These are phyloP conservation scores for Trissonchulus latispiculum DNA, from an alignment of 2,888 invertebrate genomes.

Conservation along the genomic window DNA sequence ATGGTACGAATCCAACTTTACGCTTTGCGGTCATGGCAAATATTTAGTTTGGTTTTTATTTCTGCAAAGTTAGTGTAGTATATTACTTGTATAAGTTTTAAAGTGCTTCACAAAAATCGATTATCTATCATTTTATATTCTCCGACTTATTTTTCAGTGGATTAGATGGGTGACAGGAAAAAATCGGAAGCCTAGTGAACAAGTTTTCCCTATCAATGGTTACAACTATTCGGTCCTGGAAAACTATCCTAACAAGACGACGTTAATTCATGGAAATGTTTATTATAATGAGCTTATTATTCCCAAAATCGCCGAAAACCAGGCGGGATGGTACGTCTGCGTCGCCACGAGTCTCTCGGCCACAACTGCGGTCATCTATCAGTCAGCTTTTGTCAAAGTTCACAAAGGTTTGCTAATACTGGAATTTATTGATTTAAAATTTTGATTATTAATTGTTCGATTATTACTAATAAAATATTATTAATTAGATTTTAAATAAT, in stretches of 20 bases:
- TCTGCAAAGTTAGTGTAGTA: too few relatives aligned
- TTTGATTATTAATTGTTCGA: background rate
- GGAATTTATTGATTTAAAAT: background rate
- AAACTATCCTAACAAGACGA: background rate
- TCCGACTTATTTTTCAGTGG: background rate
- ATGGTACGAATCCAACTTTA: too few relatives aligned
- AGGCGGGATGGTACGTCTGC: constrained; percentile 12
- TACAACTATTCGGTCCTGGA: background rate
- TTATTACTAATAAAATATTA: too few relatives aligned
- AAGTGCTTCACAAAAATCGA: too few relatives aligned
- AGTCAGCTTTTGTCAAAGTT: background rate
- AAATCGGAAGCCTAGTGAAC: background rate
- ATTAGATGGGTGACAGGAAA: background rate
- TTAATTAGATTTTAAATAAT: too few relatives aligned
- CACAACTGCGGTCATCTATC: background rate
- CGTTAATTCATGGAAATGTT: background rate
- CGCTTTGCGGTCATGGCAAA: too few relatives aligned
- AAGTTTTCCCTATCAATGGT: background rate
- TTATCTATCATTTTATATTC: too few relatives aligned
- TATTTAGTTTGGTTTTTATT: too few relatives aligned
- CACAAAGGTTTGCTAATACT: background rate
- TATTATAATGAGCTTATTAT: background rate
- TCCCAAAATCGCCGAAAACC: background rate
- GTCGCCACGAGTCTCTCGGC: background rate
- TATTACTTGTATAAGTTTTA: too few relatives aligned